Base-by-base conservation (phyloP, 2,797 vertebrate species). In the Austrolebias charrua region DNA sequence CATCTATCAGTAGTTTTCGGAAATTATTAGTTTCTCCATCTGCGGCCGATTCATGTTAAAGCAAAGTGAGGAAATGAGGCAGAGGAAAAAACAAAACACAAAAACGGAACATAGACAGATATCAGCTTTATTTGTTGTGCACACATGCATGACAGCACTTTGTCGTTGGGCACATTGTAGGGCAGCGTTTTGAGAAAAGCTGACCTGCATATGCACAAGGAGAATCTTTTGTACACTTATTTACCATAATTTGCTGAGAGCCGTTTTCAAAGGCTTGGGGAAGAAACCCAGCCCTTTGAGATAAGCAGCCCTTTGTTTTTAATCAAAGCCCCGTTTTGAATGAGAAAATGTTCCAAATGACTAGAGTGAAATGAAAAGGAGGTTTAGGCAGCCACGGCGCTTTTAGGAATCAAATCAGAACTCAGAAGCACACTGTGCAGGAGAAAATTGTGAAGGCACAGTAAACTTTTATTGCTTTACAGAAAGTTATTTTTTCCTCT, bases 241-340 rank as follows among this genome's bases (percentile, higher is more conserved):
- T 90, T 88, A 86, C 80, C 72, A 81, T 86, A 85, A 90, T 88
- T 85, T 85, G 82, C 85, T 83, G 65, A 29, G 9, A 79, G 80
- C 85, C 69, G 66, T 83, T 83, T 88, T 90, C 84, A 86, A 88
- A 89, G 79, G 67, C 76, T 58, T 53, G 75, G 66, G 71, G 75
- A 86, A 86, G 78, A 84, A 88, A 88, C 76, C 81, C 83, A 87
- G 82, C 76, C 78, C 86, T 88, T 91, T 85, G 86, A 89, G 90
- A 91, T 91, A 89, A 90, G 83, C 76, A 15, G 16, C 55, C 73
- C 71, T 86, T 90, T 89, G 81, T 90, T 91, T 90, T 89, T 85
- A 89, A 91, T 88, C 85, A 90, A 90, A 90, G 86, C 76, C 45
- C 44, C 2, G 11, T 73, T 85, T 86, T 88, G 83, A 89, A 88